phyloP scores from a whole-genome alignment of 92 coral and sea anemone species.

The Epizoanthus rinbou region DNA sequence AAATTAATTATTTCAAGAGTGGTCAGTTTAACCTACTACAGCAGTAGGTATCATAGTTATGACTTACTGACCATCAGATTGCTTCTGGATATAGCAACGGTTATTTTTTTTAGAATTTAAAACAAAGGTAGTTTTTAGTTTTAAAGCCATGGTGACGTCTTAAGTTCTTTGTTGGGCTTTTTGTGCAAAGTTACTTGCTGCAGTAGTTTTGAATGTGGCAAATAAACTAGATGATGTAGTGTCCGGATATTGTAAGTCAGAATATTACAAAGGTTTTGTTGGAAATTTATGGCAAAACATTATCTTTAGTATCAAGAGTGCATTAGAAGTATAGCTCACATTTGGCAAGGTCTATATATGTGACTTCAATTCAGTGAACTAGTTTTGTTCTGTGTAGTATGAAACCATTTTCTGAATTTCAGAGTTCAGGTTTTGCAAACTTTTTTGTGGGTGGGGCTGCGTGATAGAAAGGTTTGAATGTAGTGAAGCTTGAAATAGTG shows the following conservation, averaged over 20 bases:
- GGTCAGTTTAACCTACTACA: not conserved
- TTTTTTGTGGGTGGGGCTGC: not conserved
- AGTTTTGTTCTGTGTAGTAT: no score
- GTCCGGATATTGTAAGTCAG: no score
- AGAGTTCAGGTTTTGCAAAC: not conserved
- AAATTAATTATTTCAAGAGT: not conserved
- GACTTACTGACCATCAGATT: not conserved
- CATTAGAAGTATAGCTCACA: no score
- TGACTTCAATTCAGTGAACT: no score
- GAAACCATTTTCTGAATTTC: no score
- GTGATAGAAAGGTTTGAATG: not conserved
- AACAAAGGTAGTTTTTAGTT: no score
- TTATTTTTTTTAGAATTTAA: no score
- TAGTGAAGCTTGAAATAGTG: slow-evolving; percentile 15
- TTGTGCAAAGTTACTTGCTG: not conserved
- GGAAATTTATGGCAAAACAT: no score
- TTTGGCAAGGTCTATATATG: no score
- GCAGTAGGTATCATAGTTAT: not conserved
- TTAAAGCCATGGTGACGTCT: no score
- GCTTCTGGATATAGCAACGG: not conserved
- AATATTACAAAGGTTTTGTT: no score
- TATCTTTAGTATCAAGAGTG: no score
- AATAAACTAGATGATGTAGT: not conserved
- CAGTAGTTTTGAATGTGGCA: not conserved
- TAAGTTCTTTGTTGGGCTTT: not conserved